phyloP scores from a whole-genome alignment of 2,113 vertebrate species.

The Paratilapia polleni region DNA sequence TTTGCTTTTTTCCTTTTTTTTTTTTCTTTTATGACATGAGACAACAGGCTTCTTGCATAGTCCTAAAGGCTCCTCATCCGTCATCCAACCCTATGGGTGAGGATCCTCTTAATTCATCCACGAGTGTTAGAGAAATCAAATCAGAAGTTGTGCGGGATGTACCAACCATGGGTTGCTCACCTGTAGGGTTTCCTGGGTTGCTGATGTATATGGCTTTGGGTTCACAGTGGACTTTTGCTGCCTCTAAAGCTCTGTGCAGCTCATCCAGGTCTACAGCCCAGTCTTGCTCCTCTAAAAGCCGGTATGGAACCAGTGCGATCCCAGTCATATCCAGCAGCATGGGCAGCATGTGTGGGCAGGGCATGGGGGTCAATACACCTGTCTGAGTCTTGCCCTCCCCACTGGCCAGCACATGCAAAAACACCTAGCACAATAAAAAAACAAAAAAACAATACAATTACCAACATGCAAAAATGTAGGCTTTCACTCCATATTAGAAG shows the following conservation, averaged over 20 bases:
- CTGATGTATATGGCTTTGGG: slow-evolving; percentile 77
- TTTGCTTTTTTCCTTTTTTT: too few species aligned
- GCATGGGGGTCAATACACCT: slow-evolving; percentile 71
- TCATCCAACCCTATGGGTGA: background rate
- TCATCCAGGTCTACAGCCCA: slow-evolving; percentile 68
- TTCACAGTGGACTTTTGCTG: slow-evolving; percentile 46
- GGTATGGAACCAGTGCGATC: slow-evolving; percentile 54
- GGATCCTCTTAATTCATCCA: background rate
- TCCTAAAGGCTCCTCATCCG: too few species aligned
- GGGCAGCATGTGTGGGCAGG: slow-evolving; percentile 63
- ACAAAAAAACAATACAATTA: too few species aligned
- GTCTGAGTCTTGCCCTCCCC: slow-evolving; percentile 46
- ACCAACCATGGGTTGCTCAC: slow-evolving; percentile 29
- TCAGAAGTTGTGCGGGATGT: background rate
- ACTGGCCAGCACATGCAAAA: slow-evolving; percentile 56
- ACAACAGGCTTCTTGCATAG: background rate
- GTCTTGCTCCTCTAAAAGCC: slow-evolving; percentile 60
- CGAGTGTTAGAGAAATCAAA: background rate
- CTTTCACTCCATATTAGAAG: too few species aligned
- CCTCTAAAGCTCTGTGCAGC: slow-evolving; percentile 52
- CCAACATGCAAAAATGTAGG: background rate
- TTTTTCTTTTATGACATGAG: background rate
- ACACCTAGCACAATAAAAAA: slow-evolving; percentile 7
- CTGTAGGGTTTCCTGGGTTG: slow-evolving; percentile 81
- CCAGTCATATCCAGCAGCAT: slow-evolving; percentile 43